Base-by-base conservation (phyloP, 2,113 vertebrate genomes). In the Athene noctua region DNA sequence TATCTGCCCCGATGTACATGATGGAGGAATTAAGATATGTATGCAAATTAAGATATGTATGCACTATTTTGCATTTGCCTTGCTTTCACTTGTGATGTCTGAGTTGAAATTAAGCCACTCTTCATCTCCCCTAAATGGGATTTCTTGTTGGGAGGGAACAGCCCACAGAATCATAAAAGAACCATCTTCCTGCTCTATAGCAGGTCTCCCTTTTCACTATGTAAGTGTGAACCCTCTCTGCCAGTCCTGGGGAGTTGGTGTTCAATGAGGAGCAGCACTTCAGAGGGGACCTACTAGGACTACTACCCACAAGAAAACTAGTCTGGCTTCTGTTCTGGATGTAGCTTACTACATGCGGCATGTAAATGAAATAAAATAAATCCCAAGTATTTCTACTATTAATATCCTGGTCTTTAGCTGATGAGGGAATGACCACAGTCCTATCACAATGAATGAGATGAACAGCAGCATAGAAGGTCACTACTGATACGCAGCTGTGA, bases 1-100 rank as follows among this genome's bases (percentile, higher is more conserved):
- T 44, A 6, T 58, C 55, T 44, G 38, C 25, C 36, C 15, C 5
- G 0, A n/a, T 1, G 9, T 5, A 40, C 42, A 3, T 3, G 9
- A 16, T 0, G 38, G 17, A 51, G 10, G 16, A 57, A 13, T 6
- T 11, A 25, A 44, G 29, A 7, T 4, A 26, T 1, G 6, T 9
- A 7, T 0, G 4, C 15, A 2, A 57, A 13, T 6, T 11, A 25
- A 44, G 29, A 7, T 4, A 26, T 1, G 6, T 9, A 7, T 0
- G 4, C 15, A 2, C 34, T 38, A n/a, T 49, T 82, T 3, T 21
- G 26, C 46, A 47, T 26, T 42, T 21, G 27, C 47, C 65, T 32
- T 84, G 23, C 34, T 71, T 82, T 66, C 42, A 38, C 36, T 15
- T 34, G 5, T 8, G 29, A 46, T 22, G 19, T 7, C 80, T 0